Evolutionary conservation across 2,888 invertebrate species (phyloP).

Genomic region (Diarsia brunnea): DNA sequence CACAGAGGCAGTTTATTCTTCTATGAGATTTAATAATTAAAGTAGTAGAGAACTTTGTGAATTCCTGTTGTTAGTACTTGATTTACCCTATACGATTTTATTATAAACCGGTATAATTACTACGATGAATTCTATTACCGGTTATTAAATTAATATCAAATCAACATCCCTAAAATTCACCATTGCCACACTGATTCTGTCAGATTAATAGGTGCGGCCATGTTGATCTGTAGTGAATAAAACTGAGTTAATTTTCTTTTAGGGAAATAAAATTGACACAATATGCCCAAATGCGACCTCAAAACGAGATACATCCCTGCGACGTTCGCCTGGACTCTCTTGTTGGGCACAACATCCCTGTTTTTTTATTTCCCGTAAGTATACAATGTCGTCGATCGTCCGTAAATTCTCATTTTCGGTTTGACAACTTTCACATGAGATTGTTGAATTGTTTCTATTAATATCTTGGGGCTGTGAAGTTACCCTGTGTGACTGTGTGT

Average conservation of each 20-base stretch:
- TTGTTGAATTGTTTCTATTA: slow-evolving; percentile 86
- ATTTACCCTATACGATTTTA: not conserved
- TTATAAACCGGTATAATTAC: not conserved
- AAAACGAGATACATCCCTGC: slow-evolving; percentile 99
- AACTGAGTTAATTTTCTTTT: slow-evolving; percentile 87
- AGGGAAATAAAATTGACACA: slow-evolving; percentile 88
- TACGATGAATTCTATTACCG: slow-evolving; percentile 13
- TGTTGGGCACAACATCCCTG: slow-evolving; percentile 97
- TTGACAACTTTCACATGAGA: slow-evolving; percentile 89
- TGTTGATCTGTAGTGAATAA: slow-evolving; percentile 91
- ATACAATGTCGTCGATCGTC: slow-evolving; percentile 84
- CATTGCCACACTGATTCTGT: slow-evolving; percentile 78
- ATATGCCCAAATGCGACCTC: slow-evolving; percentile 99
- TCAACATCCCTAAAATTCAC: slow-evolving; percentile 63
- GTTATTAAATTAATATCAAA: slow-evolving; percentile 29
- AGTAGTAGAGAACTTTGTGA: not conserved
- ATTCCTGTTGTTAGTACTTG: not conserved
- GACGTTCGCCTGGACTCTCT: slow-evolving; percentile 99
- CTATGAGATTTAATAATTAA: not conserved
- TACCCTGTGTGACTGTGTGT: slow-evolving; percentile 74
- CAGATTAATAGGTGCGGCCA: slow-evolving; percentile 91
- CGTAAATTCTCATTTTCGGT: slow-evolving; percentile 83
- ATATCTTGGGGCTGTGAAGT: slow-evolving; percentile 80
- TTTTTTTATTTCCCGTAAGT: slow-evolving; percentile 99
- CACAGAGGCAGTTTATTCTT: not conserved